Conservation (phyloP, 2,797 vertebrate species). For the Notolepis coatsorum region DNA sequence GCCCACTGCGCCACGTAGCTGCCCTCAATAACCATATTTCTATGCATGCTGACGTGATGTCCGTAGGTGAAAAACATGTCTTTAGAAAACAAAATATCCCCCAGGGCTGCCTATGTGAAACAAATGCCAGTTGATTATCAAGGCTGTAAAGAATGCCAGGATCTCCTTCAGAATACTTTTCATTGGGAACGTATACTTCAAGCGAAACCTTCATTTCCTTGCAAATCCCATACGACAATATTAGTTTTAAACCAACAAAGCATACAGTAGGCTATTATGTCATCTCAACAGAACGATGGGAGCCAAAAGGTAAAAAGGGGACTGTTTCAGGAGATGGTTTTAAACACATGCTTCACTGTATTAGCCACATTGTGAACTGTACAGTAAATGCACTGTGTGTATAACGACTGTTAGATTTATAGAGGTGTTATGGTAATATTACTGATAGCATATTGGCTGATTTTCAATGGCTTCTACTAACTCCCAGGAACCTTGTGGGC, state of each 20-base stretch:
- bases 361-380: neutral
- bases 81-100: conserved; percentile 1
- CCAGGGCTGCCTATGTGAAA: conserved; percentile 1
- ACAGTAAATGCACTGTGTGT: too few species aligned
- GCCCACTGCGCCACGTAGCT: too few species aligned
- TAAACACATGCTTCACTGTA: conserved; percentile 21
- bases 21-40: neutral
- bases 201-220: conserved; percentile 72
- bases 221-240: conserved; percentile 73
- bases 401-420: too few species aligned
- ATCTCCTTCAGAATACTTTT: conserved; percentile 60
- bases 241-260: conserved; percentile 73
- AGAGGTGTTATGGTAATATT: too few species aligned
- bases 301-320: conserved; percentile 38
- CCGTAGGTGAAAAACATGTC: neutral
- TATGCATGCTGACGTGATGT: neutral
- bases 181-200: conserved; percentile 62
- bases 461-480: too few species aligned
- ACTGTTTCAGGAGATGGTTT: conserved; percentile 53
- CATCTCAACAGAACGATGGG: conserved; percentile 45
- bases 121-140: conserved; percentile 21
- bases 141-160: conserved; percentile 27
- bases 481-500: too few species aligned
- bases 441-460: too few species aligned
- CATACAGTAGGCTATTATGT: conserved; percentile 64